phyloP scores from a whole-genome alignment of 1,140 invertebrate genomes.

The Anoplolepis gracilipes region DNA sequence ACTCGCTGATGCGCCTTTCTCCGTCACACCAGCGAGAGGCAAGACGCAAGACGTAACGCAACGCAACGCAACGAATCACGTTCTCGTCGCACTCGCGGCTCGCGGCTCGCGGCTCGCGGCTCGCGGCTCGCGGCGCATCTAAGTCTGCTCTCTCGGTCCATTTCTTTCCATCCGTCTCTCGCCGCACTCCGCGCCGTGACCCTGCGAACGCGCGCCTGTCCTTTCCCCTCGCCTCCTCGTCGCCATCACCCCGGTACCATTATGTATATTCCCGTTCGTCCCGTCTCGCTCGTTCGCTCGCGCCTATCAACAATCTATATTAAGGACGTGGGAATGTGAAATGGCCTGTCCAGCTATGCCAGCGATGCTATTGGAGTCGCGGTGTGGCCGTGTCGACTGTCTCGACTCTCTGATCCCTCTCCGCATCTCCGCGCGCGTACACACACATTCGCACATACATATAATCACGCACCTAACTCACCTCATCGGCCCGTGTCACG shows the following conservation, averaged over 20 bases:
- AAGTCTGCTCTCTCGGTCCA: conserved; percentile 58
- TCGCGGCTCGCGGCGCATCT: conserved; percentile 30
- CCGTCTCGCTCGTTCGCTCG: conserved; percentile 52
- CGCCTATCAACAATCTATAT: conserved; percentile 80
- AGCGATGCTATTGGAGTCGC: conserved; percentile 65
- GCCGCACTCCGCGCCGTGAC: conserved; percentile 47
- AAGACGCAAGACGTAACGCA: no score
- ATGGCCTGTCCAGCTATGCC: conserved; percentile 76
- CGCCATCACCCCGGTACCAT: conserved; percentile 34
- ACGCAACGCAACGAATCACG: neutral
- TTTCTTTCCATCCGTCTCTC: conserved; percentile 44
- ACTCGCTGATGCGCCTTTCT: conserved; percentile 45
- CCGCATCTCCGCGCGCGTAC: no score
- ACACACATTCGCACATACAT: neutral
- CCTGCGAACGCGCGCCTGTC: conserved; percentile 13
- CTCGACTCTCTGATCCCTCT: conserved; percentile 25
- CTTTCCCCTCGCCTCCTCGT: conserved; percentile 39
- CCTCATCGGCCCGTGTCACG: conserved; percentile 45
- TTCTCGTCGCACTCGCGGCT: conserved; percentile 34
- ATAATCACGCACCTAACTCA: conserved; percentile 31
- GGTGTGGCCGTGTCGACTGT: conserved; percentile 71
- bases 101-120: no score
- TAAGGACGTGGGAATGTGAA: conserved; percentile 82
- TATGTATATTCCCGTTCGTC: conserved; percentile 58
- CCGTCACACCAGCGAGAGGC: conserved; percentile 45